Evolutionary conservation across 2,113 vertebrate genomes (phyloP), one percentile per base, ranked within the genome.

Genomic region (Sylvia atricapilla): DNA sequence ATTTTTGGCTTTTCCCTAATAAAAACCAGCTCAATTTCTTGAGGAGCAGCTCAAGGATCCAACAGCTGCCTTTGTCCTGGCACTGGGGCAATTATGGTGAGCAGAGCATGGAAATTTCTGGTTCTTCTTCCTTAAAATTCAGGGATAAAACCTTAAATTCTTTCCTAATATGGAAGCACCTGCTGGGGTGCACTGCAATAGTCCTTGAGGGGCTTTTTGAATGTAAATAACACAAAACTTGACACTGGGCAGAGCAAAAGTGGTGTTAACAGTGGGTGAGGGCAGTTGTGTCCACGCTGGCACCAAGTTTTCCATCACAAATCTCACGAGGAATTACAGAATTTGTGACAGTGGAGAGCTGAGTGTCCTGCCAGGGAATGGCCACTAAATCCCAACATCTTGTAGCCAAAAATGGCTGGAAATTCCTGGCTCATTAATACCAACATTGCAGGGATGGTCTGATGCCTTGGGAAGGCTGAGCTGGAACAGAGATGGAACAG

Each of bases 281-380:
- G 21, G 37, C 33, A 12, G n/a, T 3, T 47, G 47, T 30, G 46
- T 37, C 43, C 37, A 1, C 11, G 1, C 6, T 74, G 41, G 22
- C 35, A 33, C 33, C 20, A 6, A 44, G 11, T 27, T 13, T 63
- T 21, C 60, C 28, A 13, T 47, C 16, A 6, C 18, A n/a, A 25
- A 50, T 60, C n/a, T 68, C 22, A 1, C 0, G 0, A 19, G 35
- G 58, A 46, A 23, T 72, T 53, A 5, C 24, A 58, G 47, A 39
- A 33, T 9, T 3, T 4, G 22, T 30, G 35, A 2, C 0, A 3
- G 25, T 7, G 5, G 52, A 37, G 37, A 22, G 1, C 7, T 2
- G 12, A 62, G 23, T 17, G 78, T 27, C 47, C 22, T 7, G 9
- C 39, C 41, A 10, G 20, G 19, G 66, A n/a, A 33, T 11, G 30